phyloP scores from a whole-genome alignment of 2,113 vertebrate genomes.

The Coreoperca whiteheadi region DNA sequence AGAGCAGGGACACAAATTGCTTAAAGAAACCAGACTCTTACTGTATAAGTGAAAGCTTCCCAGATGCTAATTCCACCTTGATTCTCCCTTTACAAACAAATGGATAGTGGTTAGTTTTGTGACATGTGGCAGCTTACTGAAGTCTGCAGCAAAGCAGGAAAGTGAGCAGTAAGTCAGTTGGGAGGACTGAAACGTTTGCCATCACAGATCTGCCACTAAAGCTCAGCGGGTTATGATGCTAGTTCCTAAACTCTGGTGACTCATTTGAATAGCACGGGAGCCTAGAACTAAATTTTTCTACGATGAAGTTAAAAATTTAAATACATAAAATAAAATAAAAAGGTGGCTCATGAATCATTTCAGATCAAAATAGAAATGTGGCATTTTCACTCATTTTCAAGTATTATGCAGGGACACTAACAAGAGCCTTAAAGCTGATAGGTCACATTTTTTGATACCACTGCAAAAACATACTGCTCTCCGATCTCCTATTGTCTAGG shows the following conservation, averaged over 20 bases:
- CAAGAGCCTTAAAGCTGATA: too few species aligned
- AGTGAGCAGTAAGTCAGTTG: background rate
- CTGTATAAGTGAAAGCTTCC: slow-evolving; percentile 3
- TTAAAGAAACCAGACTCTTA: slow-evolving; percentile 2
- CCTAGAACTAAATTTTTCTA: background rate
- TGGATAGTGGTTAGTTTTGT: background rate
- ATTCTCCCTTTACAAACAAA: slow-evolving; percentile 1
- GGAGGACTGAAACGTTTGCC: background rate
- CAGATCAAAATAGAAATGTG: background rate
- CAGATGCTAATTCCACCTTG: slow-evolving; percentile 2
- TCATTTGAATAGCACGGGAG: background rate
- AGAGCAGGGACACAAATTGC: slow-evolving; percentile 6
- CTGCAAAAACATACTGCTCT: background rate
- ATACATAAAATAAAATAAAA: too few species aligned
- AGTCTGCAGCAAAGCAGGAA: background rate
- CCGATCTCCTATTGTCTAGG: too few species aligned
- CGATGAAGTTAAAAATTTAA: background rate
- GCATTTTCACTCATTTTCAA: background rate
- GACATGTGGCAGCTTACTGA: background rate
- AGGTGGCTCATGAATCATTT: background rate
- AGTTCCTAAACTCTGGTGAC: background rate
- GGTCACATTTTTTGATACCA: too few species aligned
- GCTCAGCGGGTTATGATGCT: background rate
- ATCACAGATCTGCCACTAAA: background rate
- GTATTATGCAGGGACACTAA: background rate